These are phyloP conservation scores for Hydrochoerus hydrochaeris DNA, from an alignment of 2,113 vertebrate genomes.

Conservation along the genomic window DNA sequence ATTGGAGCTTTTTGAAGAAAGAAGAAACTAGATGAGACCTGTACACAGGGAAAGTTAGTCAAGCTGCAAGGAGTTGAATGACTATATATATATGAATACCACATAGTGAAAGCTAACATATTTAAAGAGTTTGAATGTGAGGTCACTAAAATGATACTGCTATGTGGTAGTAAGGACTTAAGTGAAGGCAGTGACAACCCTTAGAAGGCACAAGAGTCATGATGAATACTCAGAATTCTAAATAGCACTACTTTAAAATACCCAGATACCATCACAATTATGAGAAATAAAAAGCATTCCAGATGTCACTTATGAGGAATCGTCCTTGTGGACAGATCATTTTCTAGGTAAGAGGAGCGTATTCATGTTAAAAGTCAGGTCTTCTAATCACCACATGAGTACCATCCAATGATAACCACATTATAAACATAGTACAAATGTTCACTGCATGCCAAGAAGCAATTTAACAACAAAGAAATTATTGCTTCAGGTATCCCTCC, in stretches of 20 bases:
- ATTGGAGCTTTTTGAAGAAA: neutral
- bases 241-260: neutral
- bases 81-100: neutral
- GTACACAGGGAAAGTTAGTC: neutral
- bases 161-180: neutral
- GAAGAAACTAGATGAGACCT: neutral
- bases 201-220: neutral
- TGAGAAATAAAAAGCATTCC: constrained; percentile 17
- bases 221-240: neutral
- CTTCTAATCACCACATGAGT: constrained; percentile 7
- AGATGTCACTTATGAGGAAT: constrained; percentile 24
- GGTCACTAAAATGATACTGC: neutral
- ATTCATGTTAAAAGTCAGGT: constrained; percentile 21
- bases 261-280: neutral
- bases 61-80: neutral
- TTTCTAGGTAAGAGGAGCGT: constrained; percentile 51
- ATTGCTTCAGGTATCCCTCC: constrained; percentile 17
- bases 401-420: constrained; percentile 7
- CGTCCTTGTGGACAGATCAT: neutral
- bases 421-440: constrained; percentile 53
- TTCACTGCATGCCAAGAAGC: constrained; percentile 8
- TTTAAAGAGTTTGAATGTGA: neutral
- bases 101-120: neutral
- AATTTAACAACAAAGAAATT: constrained; percentile 24
- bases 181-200: neutral